Evolutionary conservation across 2,797 vertebrate genomes (phyloP).

Genomic region (Steatocranus sp.): DNA sequence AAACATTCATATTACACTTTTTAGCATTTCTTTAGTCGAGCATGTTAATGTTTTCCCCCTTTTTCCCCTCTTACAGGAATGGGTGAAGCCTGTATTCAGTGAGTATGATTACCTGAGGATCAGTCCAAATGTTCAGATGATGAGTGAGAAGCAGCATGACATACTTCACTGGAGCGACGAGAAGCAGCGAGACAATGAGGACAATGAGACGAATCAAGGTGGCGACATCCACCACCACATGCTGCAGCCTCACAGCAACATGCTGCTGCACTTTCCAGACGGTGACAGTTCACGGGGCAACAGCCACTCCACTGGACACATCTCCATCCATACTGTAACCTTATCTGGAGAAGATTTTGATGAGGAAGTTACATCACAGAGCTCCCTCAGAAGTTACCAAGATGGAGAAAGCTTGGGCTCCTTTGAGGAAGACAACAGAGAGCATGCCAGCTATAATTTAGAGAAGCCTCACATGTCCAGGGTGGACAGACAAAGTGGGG

Average conservation of each 20-base stretch:
- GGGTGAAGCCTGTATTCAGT: constrained; percentile 80
- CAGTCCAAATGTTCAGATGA: constrained; percentile 39
- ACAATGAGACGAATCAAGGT: background rate
- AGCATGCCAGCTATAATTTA: background rate
- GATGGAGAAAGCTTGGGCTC: constrained; percentile 14
- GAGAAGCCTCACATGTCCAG: constrained; percentile 4
- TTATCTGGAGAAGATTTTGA: constrained; percentile 74
- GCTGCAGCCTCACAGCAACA: constrained; percentile 11
- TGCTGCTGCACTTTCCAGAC: constrained; percentile 18
- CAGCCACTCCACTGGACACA: constrained; percentile 69
- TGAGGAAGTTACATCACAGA: constrained; percentile 38
- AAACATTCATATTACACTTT: background rate
- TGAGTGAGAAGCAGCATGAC: constrained; percentile 22
- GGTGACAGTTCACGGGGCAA: constrained; percentile 16
- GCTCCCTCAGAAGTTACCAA: constrained; percentile 30
- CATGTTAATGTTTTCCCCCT: background rate
- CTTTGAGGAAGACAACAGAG: constrained; percentile 47
- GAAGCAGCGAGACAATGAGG: constrained; percentile 20
- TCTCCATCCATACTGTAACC: constrained; percentile 87
- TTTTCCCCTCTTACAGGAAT: constrained; percentile 74
- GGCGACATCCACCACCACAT: background rate
- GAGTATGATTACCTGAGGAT: constrained; percentile 72
- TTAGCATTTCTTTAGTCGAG: background rate
- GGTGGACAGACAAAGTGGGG: background rate
- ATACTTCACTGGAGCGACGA: constrained; percentile 12